phyloP scores from a whole-genome alignment of 1,140 invertebrate species.

The Gonatopus flavifemur region DNA sequence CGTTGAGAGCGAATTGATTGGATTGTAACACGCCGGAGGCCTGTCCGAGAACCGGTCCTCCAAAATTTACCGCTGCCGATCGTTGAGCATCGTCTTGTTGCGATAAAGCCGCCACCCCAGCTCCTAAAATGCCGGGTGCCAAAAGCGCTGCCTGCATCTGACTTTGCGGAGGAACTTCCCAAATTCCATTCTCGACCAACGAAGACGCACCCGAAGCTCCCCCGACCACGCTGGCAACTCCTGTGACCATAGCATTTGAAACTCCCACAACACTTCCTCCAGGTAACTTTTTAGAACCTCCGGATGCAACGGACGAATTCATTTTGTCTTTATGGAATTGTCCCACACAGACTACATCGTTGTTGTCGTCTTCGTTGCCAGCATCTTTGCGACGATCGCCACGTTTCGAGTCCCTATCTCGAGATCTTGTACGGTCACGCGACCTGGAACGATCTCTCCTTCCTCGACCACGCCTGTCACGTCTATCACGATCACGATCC shows the following conservation, averaged over 20 bases:
- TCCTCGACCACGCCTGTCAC: conserved; percentile 32
- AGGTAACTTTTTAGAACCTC: conserved; percentile 20
- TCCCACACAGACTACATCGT: conserved; percentile 51
- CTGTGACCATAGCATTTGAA: no score
- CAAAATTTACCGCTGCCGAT: conserved; percentile 15
- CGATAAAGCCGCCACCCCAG: conserved; percentile 41
- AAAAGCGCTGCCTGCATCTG: conserved; percentile 49
- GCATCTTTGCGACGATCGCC: conserved; percentile 43
- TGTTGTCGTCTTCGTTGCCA: conserved; percentile 45
- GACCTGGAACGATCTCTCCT: conserved; percentile 39
- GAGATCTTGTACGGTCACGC: conserved; percentile 43
- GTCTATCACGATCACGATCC: conserved; percentile 39
- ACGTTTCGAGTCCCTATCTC: conserved; percentile 53
- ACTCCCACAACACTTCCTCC: no score
- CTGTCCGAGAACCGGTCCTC: conserved; percentile 18
- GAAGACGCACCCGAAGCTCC: conserved; percentile 5
- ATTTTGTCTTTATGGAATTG: conserved; percentile 52
- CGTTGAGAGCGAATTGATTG: conserved; percentile 44
- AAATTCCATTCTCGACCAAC: conserved; percentile 48
- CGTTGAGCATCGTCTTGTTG: conserved; percentile 33
- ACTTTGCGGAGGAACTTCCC: conserved; percentile 55
- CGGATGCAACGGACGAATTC: neutral
- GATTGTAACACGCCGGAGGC: conserved; percentile 32
- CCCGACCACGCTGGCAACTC: neutral
- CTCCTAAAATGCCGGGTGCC: conserved; percentile 46